Base-by-base conservation (phyloP, 2,888 invertebrate genomes). In the Bugulina stolonifera region DNA sequence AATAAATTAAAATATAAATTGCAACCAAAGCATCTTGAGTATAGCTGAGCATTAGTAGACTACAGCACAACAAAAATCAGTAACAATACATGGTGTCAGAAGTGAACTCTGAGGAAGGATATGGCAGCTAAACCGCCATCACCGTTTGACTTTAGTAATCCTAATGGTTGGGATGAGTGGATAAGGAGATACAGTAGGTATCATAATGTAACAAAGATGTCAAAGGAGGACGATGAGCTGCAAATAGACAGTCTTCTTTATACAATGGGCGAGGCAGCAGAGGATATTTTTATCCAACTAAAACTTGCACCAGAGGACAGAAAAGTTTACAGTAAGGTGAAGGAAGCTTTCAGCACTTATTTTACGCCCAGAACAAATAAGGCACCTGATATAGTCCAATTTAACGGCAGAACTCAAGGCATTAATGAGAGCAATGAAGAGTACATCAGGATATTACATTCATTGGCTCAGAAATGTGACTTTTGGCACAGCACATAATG, bases 201-300 rank as follows among this genome's bases (percentile, higher is more conserved):
- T 27, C 57, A 57, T 23, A 57, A 27, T 22, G 27, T 57, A 23
- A 25, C 57, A 57, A 57, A 57, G 23, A 57, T 27, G 27, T 22
- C n/a, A 22, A 57, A 57, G n/a, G 57, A 57, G n/a, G n/a, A 5
- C 23, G 57, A 57, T 10, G 57, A 57, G 14, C n/a, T 57, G 5
- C 57, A 57, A 27, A 27, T 22, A 57, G 57, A 57, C 27, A 25
- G 23, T 22, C 57, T 57, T 5, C 23, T 57, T 5, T 57, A 57
- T 57, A 57, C 57, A 10, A 57, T 57, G 57, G 57, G 57, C 10
- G 57, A 57, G 5, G 27, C 57, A 57, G 57, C 57, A 5, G 57
- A 57, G 23, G n/a, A 57, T 10, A 57, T 57, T 57, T 22, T 57
- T 25, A 57, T 25, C 3, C 57, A 25, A 10, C 27, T 57, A 25